Base-by-base conservation (phyloP, 2,797 vertebrate genomes). In the Sebastes itinus region DNA sequence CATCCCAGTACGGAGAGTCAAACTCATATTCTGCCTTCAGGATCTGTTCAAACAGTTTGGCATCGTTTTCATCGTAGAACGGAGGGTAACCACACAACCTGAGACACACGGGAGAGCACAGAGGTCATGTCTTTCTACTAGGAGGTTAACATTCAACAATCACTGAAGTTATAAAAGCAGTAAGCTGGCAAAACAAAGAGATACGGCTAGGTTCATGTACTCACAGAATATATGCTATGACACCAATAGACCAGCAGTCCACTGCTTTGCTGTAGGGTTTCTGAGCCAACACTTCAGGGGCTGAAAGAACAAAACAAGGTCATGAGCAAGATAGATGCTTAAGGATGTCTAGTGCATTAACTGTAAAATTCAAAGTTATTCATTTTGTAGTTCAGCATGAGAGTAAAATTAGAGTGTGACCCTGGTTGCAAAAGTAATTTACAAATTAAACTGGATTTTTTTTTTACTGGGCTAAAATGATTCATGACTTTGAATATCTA, bases 161-260 rank as follows among this genome's bases (percentile, higher is more conserved):
- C 10, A 38, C 7, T 54, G 16, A 27, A 22, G 16, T 25, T 22
- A 22, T 28, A 25, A 71, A 54, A 63, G 14, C n/a, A 52, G 35
- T 46, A 35, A 42, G 27, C 25, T 35, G 33, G 33, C 33, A 35
- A 35, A 35, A 35, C 33, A 35, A 35, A 12, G 33, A 35, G 33
- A 12, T 35, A 12, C 12, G 33, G 14, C 20, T 61, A 3, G 7
- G 12, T 38, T 10, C 2, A 30, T 23, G 18, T 75, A 96, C 98
- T 88, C 89, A 99, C 98, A 99, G 95, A 84, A 99, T 99, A 78
- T 99, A 99, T 7, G 98, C 93, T 0, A 99, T 99, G 92, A 99
- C 98, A 6, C 98, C 98, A 0, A 99, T 99, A 33, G 98, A 99
- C 98, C 98, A 99, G 95, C 98, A 99, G 92, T 99, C 98, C 91